Conservation (phyloP, 2,113 vertebrate genomes). For the Pontoporia blainvillei region DNA sequence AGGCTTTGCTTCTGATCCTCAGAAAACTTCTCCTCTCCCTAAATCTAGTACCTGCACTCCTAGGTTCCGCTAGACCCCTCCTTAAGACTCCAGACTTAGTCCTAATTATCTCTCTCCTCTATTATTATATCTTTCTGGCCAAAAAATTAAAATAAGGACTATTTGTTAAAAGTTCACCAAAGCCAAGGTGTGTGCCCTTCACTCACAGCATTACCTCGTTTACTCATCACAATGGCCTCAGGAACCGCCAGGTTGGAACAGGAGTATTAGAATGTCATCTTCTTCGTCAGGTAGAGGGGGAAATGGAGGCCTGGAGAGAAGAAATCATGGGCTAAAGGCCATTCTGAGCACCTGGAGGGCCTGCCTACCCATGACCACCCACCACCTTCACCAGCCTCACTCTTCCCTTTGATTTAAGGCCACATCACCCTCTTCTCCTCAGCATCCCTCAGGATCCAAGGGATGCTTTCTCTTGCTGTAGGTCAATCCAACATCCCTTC, state of each 20-base stretch:
- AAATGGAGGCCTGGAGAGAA: neutral
- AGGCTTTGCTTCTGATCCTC: neutral
- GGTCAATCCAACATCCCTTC: neutral
- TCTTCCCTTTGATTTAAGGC: neutral
- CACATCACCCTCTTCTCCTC: too few relatives aligned
- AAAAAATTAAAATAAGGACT: neutral
- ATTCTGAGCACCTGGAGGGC: neutral
- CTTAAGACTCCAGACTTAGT: neutral
- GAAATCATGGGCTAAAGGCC: neutral
- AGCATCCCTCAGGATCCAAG: neutral
- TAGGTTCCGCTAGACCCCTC: neutral
- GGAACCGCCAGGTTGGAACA: neutral
- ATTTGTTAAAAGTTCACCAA: neutral
- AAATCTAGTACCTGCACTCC: neutral
- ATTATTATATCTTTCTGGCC: neutral
- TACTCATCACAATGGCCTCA: accelerated
- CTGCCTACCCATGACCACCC: neutral
- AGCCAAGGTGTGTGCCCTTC: neutral
- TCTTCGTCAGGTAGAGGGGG: neutral
- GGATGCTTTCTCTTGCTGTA: neutral
- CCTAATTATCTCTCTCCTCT: neutral
- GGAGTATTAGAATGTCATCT: neutral
- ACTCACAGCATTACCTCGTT: too few relatives aligned
- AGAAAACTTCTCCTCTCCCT: neutral
- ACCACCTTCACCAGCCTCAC: neutral